Base-by-base conservation (phyloP, 2,797 vertebrate species). In the Mormyrus hasselquistii region DNA sequence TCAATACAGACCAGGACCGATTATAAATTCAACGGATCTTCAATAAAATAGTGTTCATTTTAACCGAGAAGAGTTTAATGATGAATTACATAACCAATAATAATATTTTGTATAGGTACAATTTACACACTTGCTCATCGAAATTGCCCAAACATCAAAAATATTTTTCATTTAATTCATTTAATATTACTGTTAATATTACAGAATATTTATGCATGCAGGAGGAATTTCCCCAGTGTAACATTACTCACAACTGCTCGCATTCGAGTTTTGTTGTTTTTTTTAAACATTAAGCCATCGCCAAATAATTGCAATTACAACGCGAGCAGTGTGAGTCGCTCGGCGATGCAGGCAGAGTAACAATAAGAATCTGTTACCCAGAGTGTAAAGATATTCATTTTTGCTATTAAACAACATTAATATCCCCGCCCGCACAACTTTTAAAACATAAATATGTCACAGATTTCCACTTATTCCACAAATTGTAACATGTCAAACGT, bases 31-130 rank as follows among this genome's bases (percentile, higher is more conserved):
- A 82, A 47, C n/a, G n/a, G 76, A 8, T 47, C 8, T n/a, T 82
- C 41, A 22, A 82, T 47, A 82, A 47, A n/a, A 82, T 82, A 82
- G n/a, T 47, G 76, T 82, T 82, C 8, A 82, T 82, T 82, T 82
- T n/a, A 82, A 82, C 19, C n/a, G 41, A 79, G 7, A 0, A 79
- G 6, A 19, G 76, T 82, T 82, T 82, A 47, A 82, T 82, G 8
- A 47, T 82, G 41, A 82, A 22, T 82, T 47, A 82, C 76, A 82
- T 82, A 22, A 47, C 41, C 16, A n/a, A 5, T 79, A 79, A 44
- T 79, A 79, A 79, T 19, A 82, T 47, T 82, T 82, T 22, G 38
- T 79, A 59, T 59, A 7, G 5, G 38, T 44, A 44, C n/a, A n/a
- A 47, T 47, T 82, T 82, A 47, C 76, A 47, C 76, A n/a, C 8